A percentile compares a stretch with the other conserved stretches of the same genome.
These are phyloP conservation scores for Eupithecia subfuscata DNA, from an alignment of 2,888 invertebrate species.

Conservation along the genomic window DNA sequence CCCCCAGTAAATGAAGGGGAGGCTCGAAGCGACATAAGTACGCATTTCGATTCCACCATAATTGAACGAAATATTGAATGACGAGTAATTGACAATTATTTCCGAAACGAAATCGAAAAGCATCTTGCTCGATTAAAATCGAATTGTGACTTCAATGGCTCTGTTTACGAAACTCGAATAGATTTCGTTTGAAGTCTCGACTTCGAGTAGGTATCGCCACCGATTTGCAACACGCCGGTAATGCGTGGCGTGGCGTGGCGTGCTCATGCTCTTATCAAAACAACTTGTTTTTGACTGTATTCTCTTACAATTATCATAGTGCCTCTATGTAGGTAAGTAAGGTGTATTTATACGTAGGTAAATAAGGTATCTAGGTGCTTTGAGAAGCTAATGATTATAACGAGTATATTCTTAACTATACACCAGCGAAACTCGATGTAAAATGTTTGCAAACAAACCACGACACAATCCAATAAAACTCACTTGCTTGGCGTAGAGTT, in stretches of 20 bases:
- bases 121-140: slow-evolving; percentile 31
- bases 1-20: slow-evolving; percentile 29
- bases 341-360: no score
- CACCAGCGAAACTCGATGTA: no score
- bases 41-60: slow-evolving; percentile 37
- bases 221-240: not conserved
- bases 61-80: slow-evolving; percentile 40
- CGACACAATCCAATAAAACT: no score
- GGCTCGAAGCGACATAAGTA: slow-evolving; percentile 22
- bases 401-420: no score
- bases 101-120: slow-evolving; percentile 29
- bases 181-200: not conserved
- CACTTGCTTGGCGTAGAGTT: no score
- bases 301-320: not conserved
- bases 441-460: no score
- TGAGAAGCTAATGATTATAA: no score
- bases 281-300: not conserved
- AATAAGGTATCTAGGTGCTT: no score
- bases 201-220: not conserved
- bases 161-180: slow-evolving; percentile 13
- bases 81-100: slow-evolving; percentile 40
- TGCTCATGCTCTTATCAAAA: not conserved
- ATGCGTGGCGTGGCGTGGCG: no score
- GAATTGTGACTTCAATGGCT: slow-evolving; percentile 19
- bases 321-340: no score